Evolutionary conservation across 2,888 invertebrate species (phyloP), one percentile per base, ranked within the genome.

Genomic region (Ophioninae sp.): DNA sequence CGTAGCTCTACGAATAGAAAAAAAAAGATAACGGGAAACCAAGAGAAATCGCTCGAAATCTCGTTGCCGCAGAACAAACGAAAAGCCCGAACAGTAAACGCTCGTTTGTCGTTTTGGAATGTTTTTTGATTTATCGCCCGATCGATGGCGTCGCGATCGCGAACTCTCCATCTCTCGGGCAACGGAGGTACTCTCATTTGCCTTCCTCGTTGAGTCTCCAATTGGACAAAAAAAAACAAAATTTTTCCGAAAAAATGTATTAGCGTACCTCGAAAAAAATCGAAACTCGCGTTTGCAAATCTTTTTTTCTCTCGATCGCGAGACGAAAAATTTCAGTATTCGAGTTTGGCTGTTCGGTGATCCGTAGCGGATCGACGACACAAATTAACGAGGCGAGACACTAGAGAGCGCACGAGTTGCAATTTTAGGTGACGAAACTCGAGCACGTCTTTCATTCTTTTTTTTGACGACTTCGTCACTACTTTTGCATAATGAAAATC

Each of bases 341-440:
- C n/a, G 67, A 20, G 22, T 44, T 9, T 3, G 23, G 13, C 44
- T 13, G 51, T 10, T 51, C 51, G 17, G 17, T 51, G 10, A 6
- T 81, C 85, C 90, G 89, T 89, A 87, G 84, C 84, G 87, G 30
- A 87, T 85, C 84, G 87, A 86, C 86, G 81, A 67, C 71, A 77
- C 75, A 81, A 51, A 17, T 51, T 51, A 1, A 51, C 51, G 51
- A 17, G 17, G 13, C 51, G 51, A 51, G 51, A 17, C 13, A 51
- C 51, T 17, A 51, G 17, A 17, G 51, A 17, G 51, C 17, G 17
- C 51, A 51, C 17, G 17, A 10, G 51, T 13, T 51, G 51, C 51
- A 5, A 51, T 51, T 51, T 17, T 17, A 51, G 51, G 17, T 30
- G 30, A 30, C 30, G 51, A 51, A 51, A 6, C 51, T 51, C 17